Base-by-base conservation (phyloP, 2,797 vertebrate genomes). In the Sebastes diploproa region DNA sequence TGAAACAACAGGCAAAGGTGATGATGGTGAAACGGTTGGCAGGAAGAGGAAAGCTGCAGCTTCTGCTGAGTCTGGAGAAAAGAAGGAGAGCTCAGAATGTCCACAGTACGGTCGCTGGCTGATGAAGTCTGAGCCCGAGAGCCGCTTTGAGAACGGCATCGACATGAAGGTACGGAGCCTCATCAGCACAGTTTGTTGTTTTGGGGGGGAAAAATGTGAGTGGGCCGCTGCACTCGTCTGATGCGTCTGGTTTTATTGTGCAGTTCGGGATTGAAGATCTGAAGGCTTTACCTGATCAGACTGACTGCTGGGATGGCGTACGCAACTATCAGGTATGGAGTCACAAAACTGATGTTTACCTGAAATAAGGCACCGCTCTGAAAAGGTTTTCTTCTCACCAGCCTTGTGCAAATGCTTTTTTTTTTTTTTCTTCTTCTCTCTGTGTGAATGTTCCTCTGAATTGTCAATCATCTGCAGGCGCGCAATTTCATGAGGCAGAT, bases 51-150 rank as follows among this genome's bases (percentile, higher is more conserved):
- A 94, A 83, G 86, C 89, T 80, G 65, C 83, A 61, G 67, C 62
- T 62, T 7, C 87, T 20, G 91, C 52, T 56, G 80, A 84, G 12
- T 23, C 75, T 0, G 76, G 71, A 27, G 90, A 80, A 60, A 84
- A 73, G 1, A 64, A 89, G 36, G 86, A 86, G 36, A 89, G 66
- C 59, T 64, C 84, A 1, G 75, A 65, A 25, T 25, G 74, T 23
- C 70, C 84, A 2, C 72, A 85, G 72, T 91, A 91, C 71, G 87
- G 82, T 32, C 94, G 91, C 91, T 99, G 98, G 98, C 92, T 99
- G 82, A 97, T 99, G 97, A 99, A 99, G 89, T 99, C 98, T 2
- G 98, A 99, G 82, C 98, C 98, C 0, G 97, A 99, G 86, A 99
- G 96, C 90, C 96, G 98, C 64, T 90, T 98, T 4, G 96, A 99